Conservation (phyloP, 92 coral and sea anemone genomes). For the Actinernus sp. region DNA sequence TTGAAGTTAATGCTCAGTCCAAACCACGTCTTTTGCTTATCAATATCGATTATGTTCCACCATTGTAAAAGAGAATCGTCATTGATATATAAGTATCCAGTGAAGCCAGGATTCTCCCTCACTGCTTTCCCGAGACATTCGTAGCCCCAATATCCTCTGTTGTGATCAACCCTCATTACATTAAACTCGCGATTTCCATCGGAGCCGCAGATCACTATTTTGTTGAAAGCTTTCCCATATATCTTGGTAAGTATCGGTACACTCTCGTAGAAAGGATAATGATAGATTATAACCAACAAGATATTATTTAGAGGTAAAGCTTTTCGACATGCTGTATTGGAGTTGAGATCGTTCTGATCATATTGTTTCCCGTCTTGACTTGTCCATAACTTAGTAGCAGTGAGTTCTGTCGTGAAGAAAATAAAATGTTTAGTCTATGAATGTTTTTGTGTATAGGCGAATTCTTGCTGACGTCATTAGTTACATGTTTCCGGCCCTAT, state of each 20-base stretch:
- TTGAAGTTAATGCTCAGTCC: not conserved
- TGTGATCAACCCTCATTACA: not conserved
- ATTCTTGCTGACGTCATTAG: too few species aligned
- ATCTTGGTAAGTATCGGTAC: conserved; percentile 5
- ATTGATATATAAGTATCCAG: conserved; percentile 32
- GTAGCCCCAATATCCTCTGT: conserved; percentile 20
- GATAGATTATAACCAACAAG: conserved; percentile 11
- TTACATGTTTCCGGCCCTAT: too few species aligned
- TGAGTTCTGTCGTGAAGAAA: too few species aligned
- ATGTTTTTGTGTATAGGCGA: too few species aligned
- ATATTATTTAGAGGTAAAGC: not conserved
- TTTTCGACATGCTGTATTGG: too few species aligned
- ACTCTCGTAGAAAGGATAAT: conserved; percentile 25
- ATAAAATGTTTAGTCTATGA: too few species aligned
- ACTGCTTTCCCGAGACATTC: conserved; percentile 33
- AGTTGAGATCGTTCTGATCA: too few species aligned
- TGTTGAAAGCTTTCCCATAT: conserved; percentile 14
- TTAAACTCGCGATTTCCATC: not conserved
- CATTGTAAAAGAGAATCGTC: conserved; percentile 34
- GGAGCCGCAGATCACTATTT: conserved; percentile 23
- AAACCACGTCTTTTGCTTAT: conserved; percentile 8
- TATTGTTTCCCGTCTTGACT: too few species aligned
- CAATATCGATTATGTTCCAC: conserved; percentile 22
- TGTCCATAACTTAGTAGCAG: too few species aligned
- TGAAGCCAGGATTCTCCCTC: conserved; percentile 15